Evolutionary conservation across 2,113 vertebrate genomes (phyloP).

Genomic region (Syngnathus floridae): DNA sequence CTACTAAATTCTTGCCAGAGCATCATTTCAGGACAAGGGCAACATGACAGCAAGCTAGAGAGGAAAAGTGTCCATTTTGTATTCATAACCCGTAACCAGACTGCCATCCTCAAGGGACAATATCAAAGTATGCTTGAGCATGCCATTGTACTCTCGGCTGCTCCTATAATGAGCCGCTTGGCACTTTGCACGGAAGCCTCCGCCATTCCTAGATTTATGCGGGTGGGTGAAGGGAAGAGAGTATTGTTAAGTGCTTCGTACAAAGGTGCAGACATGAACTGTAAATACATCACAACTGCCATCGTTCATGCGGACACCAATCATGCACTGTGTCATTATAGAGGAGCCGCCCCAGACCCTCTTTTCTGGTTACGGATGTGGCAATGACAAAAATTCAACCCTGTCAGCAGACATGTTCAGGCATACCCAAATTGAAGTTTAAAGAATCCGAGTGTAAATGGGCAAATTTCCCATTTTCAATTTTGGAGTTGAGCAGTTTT

Average conservation of each 20-base stretch:
- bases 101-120: not conserved
- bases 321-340: not conserved
- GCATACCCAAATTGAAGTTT: too few species aligned
- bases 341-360: not conserved
- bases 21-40: not conserved
- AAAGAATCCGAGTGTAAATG: too few species aligned
- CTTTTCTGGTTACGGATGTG: not conserved
- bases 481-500: too few species aligned
- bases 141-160: not conserved
- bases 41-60: not conserved
- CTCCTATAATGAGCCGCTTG: not conserved
- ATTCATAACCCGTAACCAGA: not conserved
- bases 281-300: not conserved
- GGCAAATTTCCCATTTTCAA: too few species aligned
- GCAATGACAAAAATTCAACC: not conserved
- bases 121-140: not conserved
- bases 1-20: not conserved
- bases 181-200: not conserved
- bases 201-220: not conserved
- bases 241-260: conserved; percentile 4
- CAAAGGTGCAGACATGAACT: not conserved
- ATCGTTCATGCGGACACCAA: not conserved
- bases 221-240: not conserved
- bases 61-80: not conserved
- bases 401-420: not conserved